These are phyloP conservation scores for Conops quadrifasciatus DNA, from an alignment of 2,888 invertebrate genomes.

Conservation along the genomic window DNA sequence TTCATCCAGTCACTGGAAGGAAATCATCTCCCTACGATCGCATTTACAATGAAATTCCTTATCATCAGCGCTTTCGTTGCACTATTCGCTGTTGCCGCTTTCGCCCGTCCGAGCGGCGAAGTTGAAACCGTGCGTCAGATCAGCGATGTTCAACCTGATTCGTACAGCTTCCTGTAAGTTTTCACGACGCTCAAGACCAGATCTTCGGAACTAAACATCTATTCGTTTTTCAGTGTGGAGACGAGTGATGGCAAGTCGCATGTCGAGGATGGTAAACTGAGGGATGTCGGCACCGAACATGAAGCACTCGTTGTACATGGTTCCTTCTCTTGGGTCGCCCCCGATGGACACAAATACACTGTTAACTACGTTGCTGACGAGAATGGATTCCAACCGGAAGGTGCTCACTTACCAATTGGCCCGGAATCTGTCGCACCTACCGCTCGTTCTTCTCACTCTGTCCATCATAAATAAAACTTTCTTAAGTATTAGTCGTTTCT, in stretches of 20 bases:
- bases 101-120: slow-evolving; percentile 40
- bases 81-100: slow-evolving; percentile 57
- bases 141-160: slow-evolving; percentile 59
- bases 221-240: slow-evolving; percentile 37
- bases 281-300: slow-evolving; percentile 45
- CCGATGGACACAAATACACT: slow-evolving; percentile 52
- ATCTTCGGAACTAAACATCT: not conserved
- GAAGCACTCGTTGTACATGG: slow-evolving; percentile 51
- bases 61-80: slow-evolving; percentile 63
- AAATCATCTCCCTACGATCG: no score
- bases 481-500: no score
- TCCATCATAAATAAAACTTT: not conserved
- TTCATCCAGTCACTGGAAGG: no score
- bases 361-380: slow-evolving; percentile 68
- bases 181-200: not conserved
- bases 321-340: slow-evolving; percentile 47
- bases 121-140: slow-evolving; percentile 70
- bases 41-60: slow-evolving; percentile 47
- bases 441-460: not conserved
- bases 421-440: slow-evolving; percentile 18
- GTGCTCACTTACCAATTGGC: slow-evolving; percentile 51
- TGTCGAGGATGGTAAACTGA: slow-evolving; percentile 47
- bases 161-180: slow-evolving; percentile 60
- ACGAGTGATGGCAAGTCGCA: slow-evolving; percentile 51
- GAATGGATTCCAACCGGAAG: slow-evolving; percentile 66